Evolutionary conservation across 1,140 invertebrate species (phyloP).

Genomic region (Trigoniulus corallinus): DNA sequence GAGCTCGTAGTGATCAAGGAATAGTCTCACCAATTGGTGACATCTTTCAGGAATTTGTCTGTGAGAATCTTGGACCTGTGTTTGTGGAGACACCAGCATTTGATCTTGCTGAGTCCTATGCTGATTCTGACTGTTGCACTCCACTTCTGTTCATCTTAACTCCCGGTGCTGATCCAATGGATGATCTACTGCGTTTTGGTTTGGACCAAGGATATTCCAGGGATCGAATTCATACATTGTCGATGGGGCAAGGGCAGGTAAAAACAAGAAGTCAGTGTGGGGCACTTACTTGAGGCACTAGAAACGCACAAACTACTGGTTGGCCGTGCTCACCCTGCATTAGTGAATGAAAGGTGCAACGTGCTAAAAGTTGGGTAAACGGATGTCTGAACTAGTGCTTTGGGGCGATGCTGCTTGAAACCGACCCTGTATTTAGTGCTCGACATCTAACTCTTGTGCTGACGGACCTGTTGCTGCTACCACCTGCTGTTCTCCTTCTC

Average conservation of each 20-base stretch:
- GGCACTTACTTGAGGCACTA: too few species aligned
- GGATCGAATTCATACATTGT: slow-evolving; percentile 30
- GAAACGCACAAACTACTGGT: too few species aligned
- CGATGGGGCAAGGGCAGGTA: slow-evolving; percentile 34
- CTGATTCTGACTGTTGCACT: slow-evolving; percentile 27
- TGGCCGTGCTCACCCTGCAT: too few species aligned
- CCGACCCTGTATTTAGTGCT: too few species aligned
- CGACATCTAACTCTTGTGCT: too few species aligned
- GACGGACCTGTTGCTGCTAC: too few species aligned
- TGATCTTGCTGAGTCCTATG: slow-evolving; percentile 29
- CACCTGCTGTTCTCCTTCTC: not conserved
- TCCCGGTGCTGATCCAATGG: slow-evolving; percentile 32
- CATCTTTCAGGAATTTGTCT: slow-evolving; percentile 24
- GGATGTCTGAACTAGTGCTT: too few species aligned
- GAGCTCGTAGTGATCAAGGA: not conserved
- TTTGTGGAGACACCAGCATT: slow-evolving; percentile 34
- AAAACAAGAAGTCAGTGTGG: too few species aligned
- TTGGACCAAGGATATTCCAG: slow-evolving; percentile 31
- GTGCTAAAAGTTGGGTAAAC: too few species aligned
- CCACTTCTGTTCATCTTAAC: slow-evolving; percentile 33
- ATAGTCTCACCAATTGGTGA: not conserved
- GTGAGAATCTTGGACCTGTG: slow-evolving; percentile 27
- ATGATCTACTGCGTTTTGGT: slow-evolving; percentile 31
- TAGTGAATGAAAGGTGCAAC: too few species aligned
- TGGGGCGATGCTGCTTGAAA: too few species aligned